Conservation (phyloP, 2,113 vertebrate genomes). For the Cavia aperea region DNA sequence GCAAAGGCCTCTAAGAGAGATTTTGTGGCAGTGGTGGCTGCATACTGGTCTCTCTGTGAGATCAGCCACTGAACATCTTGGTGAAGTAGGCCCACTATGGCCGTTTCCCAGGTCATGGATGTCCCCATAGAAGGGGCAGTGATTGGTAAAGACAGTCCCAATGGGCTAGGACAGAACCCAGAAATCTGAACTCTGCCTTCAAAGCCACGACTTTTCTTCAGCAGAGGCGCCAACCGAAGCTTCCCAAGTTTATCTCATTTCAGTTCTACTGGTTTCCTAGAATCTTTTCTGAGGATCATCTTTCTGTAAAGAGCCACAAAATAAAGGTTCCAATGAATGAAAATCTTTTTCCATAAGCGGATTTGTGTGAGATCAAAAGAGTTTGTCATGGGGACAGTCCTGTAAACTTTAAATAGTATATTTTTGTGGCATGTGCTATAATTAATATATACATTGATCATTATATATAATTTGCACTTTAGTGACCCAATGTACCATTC, state of each 20-base stretch:
- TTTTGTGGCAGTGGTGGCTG: neutral
- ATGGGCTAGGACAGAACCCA: neutral
- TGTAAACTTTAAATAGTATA: constrained; percentile 20
- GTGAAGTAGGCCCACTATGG: constrained; percentile 46
- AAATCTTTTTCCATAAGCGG: constrained; percentile 6
- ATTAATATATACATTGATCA: constrained; percentile 54
- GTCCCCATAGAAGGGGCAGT: neutral
- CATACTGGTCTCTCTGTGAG: constrained; percentile 20
- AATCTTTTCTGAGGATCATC: neutral
- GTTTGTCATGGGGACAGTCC: constrained; percentile 15
- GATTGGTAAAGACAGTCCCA: neutral
- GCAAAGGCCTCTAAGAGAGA: neutral
- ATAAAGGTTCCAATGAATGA: neutral
- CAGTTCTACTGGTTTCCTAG: neutral
- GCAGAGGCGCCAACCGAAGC: neutral
- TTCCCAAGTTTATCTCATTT: neutral
- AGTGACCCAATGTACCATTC: constrained; percentile 63
- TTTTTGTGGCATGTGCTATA: constrained; percentile 46
- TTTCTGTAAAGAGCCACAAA: constrained; percentile 1
- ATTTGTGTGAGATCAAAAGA: constrained; percentile 41
- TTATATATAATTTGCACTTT: constrained; percentile 54
- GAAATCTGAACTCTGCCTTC: constrained; percentile 22
- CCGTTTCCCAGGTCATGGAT: constrained; percentile 41
- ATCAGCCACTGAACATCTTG: constrained; percentile 43
- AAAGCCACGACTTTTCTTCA: neutral